Conservation (phyloP, 2,113 vertebrate species). For the Natator depressus region DNA sequence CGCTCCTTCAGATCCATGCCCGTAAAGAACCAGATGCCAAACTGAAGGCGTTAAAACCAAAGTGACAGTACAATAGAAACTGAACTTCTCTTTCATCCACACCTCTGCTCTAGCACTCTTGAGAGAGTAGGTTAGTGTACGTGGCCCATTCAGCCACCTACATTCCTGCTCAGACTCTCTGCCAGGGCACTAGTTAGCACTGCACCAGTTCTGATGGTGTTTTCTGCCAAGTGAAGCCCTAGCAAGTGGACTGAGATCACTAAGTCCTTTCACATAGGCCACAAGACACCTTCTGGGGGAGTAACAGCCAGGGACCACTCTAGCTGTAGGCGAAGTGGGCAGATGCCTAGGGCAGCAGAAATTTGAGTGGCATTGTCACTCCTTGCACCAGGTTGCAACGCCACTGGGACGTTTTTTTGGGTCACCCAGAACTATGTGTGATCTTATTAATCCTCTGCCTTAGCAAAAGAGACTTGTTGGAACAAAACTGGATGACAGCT, state of each 20-base stretch:
- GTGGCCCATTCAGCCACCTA: background rate
- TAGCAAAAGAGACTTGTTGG: background rate
- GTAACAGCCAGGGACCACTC: background rate
- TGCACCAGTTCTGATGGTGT: background rate
- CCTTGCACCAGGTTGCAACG: background rate
- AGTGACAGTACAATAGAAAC: background rate
- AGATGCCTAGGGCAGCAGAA: background rate
- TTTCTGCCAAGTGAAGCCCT: background rate
- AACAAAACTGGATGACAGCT: background rate
- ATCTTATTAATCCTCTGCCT: background rate
- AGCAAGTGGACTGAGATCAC: background rate
- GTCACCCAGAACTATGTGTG: background rate
- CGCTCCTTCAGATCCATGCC: background rate
- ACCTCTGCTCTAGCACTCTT: background rate
- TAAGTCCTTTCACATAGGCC: fast-evolving
- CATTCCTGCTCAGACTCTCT: background rate
- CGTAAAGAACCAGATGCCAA: background rate
- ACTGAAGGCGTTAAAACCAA: background rate
- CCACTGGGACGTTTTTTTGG: background rate
- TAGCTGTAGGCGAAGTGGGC: background rate
- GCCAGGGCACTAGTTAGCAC: background rate
- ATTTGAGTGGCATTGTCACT: background rate
- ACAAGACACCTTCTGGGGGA: background rate
- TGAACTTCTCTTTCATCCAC: background rate
- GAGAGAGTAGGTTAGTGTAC: background rate